Conservation (phyloP, 2,797 vertebrate species). For the Bothrops alternatus region DNA sequence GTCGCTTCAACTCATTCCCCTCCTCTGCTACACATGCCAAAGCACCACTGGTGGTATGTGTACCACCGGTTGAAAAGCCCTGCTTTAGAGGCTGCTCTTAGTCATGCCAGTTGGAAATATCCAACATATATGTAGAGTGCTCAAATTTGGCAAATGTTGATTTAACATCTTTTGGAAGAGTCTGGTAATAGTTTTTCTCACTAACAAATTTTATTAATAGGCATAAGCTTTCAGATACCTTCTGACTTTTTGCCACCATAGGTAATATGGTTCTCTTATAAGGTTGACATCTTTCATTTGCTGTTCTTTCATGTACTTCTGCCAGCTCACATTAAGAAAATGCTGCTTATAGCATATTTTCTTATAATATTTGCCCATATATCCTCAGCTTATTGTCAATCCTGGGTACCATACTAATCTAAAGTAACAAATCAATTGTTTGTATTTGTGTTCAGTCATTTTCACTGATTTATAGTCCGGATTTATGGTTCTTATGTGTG, state of each 20-base stretch:
- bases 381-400: slow-evolving; percentile 18
- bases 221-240: neutral
- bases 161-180: neutral
- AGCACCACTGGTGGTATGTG: too few relatives aligned
- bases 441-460: slow-evolving; percentile 32
- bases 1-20: too few relatives aligned
- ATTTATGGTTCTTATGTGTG: neutral
- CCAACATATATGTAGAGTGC: neutral
- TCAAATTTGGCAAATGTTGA: neutral
- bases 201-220: neutral
- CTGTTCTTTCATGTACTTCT: neutral
- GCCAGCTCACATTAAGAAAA: neutral
- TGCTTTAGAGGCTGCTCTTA: neutral
- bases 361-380: slow-evolving; percentile 22
- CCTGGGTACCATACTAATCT: slow-evolving; percentile 18
- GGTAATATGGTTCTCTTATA: neutral
- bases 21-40: too few relatives aligned
- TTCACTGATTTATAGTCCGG: neutral
- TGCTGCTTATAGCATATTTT: neutral
- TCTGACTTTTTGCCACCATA: neutral
- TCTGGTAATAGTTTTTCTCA: neutral
- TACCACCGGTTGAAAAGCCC: too few relatives aligned
- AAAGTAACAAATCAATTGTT: accelerated
- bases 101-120: neutral
- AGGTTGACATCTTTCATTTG: neutral